A percentile compares a stretch with the other conserved stretches of the same genome.
phyloP scores from a whole-genome alignment of 2,888 invertebrate genomes.

The Galerucella calmariensis region DNA sequence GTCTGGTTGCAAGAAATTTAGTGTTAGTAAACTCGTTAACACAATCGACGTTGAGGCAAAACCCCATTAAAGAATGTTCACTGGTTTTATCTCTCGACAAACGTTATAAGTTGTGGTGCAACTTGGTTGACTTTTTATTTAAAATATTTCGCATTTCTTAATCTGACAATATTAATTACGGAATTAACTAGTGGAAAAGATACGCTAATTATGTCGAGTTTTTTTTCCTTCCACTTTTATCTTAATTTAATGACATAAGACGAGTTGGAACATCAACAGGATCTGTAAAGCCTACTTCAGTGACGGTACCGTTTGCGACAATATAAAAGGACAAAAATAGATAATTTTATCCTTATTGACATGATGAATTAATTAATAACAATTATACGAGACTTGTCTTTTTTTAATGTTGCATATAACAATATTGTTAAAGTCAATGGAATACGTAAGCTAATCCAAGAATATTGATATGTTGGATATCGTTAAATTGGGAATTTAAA shows the following conservation, averaged over 20 bases:
- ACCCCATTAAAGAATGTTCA: constrained; percentile 35
- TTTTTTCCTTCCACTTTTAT: constrained; percentile 33
- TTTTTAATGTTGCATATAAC: too few species aligned
- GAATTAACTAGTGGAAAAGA: constrained; percentile 39
- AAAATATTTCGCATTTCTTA: constrained; percentile 38
- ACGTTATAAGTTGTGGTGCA: constrained; percentile 30
- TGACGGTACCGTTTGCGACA: background rate
- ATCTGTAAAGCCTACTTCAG: background rate
- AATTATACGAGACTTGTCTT: background rate
- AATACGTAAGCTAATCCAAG: too few species aligned
- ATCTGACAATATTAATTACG: constrained; percentile 37
- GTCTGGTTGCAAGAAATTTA: constrained; percentile 27
- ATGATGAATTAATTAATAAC: background rate
- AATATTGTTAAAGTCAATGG: too few species aligned
- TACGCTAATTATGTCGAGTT: constrained; percentile 39
- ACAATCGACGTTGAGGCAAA: constrained; percentile 29
- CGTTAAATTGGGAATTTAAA: too few species aligned
- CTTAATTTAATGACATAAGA: constrained; percentile 32
- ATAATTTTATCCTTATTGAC: background rate
- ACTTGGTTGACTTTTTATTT: constrained; percentile 33
- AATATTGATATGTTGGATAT: too few species aligned
- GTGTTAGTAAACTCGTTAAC: constrained; percentile 28
- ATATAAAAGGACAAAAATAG: background rate
- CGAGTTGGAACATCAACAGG: background rate
- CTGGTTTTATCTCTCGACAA: constrained; percentile 36